These are phyloP conservation scores for Stenotaenia linearis DNA, from an alignment of 2,888 invertebrate genomes.

Conservation along the genomic window DNA sequence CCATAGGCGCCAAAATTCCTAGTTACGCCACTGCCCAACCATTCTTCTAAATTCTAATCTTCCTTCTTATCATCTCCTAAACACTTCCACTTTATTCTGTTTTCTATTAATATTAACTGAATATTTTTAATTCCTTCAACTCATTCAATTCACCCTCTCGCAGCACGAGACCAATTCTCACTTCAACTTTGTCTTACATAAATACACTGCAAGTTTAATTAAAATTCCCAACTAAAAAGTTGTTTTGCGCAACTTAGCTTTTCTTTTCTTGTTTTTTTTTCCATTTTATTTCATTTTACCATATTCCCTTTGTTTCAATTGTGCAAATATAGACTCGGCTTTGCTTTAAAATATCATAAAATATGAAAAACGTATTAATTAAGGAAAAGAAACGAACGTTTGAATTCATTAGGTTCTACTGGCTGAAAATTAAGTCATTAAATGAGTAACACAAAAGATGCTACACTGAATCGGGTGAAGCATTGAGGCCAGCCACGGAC, in stretches of 20 bases:
- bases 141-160: not conserved
- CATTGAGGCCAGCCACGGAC: conserved; percentile 16
- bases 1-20: too few relatives aligned
- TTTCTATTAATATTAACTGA: too few relatives aligned
- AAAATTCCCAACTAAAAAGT: not conserved
- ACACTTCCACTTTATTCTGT: too few relatives aligned
- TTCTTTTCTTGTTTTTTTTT: not conserved
- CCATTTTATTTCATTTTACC: too few relatives aligned
- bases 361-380: conserved; percentile 1
- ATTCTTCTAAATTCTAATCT: too few relatives aligned
- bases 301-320: not conserved
- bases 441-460: conserved; percentile 11
- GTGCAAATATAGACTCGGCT: not conserved
- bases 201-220: not conserved
- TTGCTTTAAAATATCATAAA: conserved; percentile 2
- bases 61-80: too few relatives aligned
- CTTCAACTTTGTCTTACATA: not conserved
- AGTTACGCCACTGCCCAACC: too few relatives aligned
- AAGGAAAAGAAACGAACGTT: not conserved
- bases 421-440: conserved; percentile 11
- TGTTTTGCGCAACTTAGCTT: not conserved
- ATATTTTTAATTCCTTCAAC: not conserved
- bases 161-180: conserved; percentile 1
- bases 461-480: not conserved
- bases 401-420: not conserved